Evolutionary conservation across 1,140 invertebrate genomes (phyloP).

Genomic region (Amyelois transitella): DNA sequence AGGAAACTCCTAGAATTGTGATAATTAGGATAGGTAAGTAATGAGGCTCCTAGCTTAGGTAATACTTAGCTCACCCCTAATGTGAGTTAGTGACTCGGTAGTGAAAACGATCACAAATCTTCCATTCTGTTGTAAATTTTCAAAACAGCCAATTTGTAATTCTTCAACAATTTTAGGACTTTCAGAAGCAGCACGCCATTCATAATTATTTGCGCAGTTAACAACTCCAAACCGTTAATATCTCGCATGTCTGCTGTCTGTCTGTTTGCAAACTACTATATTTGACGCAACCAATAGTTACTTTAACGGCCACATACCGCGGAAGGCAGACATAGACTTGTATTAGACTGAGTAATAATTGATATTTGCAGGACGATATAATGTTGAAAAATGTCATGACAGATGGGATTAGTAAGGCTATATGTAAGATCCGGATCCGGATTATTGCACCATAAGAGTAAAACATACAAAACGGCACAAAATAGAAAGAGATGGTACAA

Average conservation of each 20-base stretch:
- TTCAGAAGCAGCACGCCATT: neutral
- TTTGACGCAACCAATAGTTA: slow-evolving; percentile 16
- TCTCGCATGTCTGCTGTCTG: slow-evolving; percentile 11
- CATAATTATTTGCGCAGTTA: neutral
- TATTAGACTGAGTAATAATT: slow-evolving; percentile 13
- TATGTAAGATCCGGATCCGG: neutral
- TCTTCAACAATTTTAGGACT: neutral
- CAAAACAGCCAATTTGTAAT: neutral
- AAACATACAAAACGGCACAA: too few relatives aligned
- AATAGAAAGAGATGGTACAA: too few relatives aligned
- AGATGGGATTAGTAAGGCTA: neutral
- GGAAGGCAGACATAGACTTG: slow-evolving; percentile 9
- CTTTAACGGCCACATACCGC: slow-evolving; percentile 7
- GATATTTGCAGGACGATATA: neutral
- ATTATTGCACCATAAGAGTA: too few relatives aligned
- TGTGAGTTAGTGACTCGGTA: too few relatives aligned
- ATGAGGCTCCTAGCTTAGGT: too few relatives aligned
- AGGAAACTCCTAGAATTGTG: too few relatives aligned
- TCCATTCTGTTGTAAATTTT: too few relatives aligned
- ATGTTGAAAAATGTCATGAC: neutral
- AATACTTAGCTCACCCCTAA: too few relatives aligned
- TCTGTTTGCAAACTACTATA: slow-evolving; percentile 14
- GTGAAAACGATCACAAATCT: too few relatives aligned
- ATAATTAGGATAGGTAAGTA: too few relatives aligned
- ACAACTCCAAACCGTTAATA: neutral